Evolutionary conservation across 2,888 invertebrate genomes (phyloP), one percentile per base, ranked within the genome.

Genomic region (Volucella inanis): DNA sequence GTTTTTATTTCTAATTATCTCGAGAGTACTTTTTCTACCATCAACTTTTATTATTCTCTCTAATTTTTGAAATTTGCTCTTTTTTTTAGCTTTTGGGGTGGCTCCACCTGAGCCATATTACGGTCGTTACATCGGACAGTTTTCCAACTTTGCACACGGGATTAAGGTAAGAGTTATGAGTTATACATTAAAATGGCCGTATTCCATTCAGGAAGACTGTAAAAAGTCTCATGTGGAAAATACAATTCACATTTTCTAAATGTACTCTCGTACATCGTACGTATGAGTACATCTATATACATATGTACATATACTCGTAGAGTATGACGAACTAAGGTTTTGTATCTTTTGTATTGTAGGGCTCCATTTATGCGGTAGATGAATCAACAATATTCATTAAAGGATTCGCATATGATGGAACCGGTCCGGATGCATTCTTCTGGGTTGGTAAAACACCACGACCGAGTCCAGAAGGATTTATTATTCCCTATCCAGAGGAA

Each of bases 351-450:
- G n/a, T 49, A 41, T 68, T 72, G 57, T 83, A 94, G 88, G 98
- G 98, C 43, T 94, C 94, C 1, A 96, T 96, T 39, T 98, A 96
- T 92, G 97, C 97, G 0, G 96, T 97, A 8, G 98, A 98, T 90
- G 97, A 98, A 90, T 95, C 94, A 90, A 98, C 97, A 15, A 94
- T 98, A 83, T 97, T 96, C 93, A 95, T 98, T 89, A 95, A 96
- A 89, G 96, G 95, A 52, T 98, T 98, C 92, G 95, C 95, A 55
- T 98, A 98, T 91, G 97, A 97, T 90, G 98, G 98, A 52, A 95
- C 95, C 8, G 97, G 96, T 9, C 97, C 97, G 82, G 97, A 96
- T 90, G 97, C 97, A 0, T 97, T 95, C 93, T 98, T 98, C 93
- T 98, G 97, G 97, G 96, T 97, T 79, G 97, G 97, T 12, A 96